Evolutionary conservation across 2,888 invertebrate species (phyloP).

Genomic region (Drosophila sordidapex): DNA sequence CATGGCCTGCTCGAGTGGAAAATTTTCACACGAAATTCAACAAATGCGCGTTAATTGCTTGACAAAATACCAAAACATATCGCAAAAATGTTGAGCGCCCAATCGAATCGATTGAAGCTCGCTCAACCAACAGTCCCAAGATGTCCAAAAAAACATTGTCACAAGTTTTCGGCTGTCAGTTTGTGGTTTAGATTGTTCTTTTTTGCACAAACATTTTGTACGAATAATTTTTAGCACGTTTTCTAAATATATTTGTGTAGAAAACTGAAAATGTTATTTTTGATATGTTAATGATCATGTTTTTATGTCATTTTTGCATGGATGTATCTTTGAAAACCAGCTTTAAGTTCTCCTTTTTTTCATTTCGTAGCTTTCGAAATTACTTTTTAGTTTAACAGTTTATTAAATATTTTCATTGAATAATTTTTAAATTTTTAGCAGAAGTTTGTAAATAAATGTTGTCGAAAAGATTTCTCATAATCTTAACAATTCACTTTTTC

Average conservation of each 20-base stretch:
- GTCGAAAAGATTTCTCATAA: not conserved
- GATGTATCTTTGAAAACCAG: not conserved
- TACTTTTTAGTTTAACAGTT: not conserved
- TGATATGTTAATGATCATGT: not conserved
- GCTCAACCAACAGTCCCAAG: constrained; percentile 9
- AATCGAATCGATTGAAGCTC: constrained; percentile 31
- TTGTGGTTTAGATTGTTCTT: constrained; percentile 7
- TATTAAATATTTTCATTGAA: not conserved
- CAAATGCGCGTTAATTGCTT: constrained; percentile 71
- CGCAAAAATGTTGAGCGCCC: constrained; percentile 20
- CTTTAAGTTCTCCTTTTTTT: not conserved
- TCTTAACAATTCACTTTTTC: not conserved
- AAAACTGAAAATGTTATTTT: not conserved
- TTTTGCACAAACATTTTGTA: not conserved
- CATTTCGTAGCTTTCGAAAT: not conserved
- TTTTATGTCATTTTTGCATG: not conserved
- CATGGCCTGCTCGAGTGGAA: constrained; percentile 51
- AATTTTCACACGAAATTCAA: constrained; percentile 75
- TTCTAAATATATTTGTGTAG: not conserved
- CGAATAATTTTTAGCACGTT: not conserved
- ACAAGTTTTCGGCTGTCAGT: constrained; percentile 4
- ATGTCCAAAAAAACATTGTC: not conserved
- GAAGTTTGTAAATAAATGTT: not conserved
- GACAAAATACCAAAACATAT: constrained; percentile 49
- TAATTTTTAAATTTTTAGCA: not conserved